These are phyloP conservation scores for Clarias fuscus DNA, from an alignment of 2,797 vertebrate genomes.

Conservation along the genomic window DNA sequence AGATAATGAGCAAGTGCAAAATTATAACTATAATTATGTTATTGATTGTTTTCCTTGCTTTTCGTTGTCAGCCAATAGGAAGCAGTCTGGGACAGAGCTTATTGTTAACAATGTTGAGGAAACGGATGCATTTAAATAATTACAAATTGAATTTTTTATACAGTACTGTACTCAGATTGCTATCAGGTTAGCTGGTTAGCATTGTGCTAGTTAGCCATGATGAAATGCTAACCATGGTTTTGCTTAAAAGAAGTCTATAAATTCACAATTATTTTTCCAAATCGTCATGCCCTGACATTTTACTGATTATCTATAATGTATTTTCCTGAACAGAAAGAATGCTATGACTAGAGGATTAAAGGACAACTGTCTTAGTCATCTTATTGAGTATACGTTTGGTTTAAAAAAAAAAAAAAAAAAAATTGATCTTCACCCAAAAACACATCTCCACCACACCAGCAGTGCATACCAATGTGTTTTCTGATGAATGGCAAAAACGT, in stretches of 20 bases:
- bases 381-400: neutral
- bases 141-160: neutral
- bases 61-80: neutral
- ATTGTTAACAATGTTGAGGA: neutral
- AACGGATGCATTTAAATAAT: neutral
- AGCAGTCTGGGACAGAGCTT: too few species aligned
- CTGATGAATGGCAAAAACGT: conserved; percentile 11
- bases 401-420: neutral
- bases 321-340: neutral
- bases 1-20: conserved; percentile 5
- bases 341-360: conserved; percentile 8
- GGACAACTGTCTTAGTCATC: neutral
- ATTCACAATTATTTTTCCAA: neutral
- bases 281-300: neutral
- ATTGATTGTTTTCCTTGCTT: neutral
- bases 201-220: neutral
- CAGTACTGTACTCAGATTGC: neutral
- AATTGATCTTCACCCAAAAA: conserved; percentile 3
- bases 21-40: too few species aligned
- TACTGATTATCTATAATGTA: neutral
- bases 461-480: conserved; percentile 12
- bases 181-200: neutral
- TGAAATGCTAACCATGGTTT: conserved; percentile 1
- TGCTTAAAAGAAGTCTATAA: neutral
- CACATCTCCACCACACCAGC: neutral